Conservation (phyloP, 2,888 invertebrate genomes). For the Dioctria rufipes region DNA sequence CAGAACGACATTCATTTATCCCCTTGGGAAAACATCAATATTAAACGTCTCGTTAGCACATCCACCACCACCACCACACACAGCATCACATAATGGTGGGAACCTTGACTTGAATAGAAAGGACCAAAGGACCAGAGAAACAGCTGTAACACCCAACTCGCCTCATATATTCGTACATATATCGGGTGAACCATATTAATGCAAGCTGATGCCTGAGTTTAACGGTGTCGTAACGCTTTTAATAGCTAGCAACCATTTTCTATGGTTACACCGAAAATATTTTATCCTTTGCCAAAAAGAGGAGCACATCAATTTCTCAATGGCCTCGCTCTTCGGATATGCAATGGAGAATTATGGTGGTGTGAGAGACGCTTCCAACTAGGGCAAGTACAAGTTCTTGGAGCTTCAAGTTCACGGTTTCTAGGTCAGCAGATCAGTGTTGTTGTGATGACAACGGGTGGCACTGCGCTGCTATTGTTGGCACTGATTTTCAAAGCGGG, state of each 20-base stretch:
- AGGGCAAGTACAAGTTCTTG: conserved; percentile 45
- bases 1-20: background rate
- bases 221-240: conserved; percentile 16
- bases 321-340: background rate
- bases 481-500: background rate
- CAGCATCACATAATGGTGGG: conserved; percentile 1
- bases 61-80: background rate
- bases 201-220: conserved; percentile 20
- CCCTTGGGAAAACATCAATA: too few relatives aligned
- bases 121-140: conserved; percentile 28
- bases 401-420: conserved; percentile 51
- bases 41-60: background rate
- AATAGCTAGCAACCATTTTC: background rate
- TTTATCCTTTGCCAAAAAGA: background rate
- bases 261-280: conserved; percentile 2
- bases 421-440: conserved; percentile 28
- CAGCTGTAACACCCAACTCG: conserved; percentile 18
- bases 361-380: conserved; percentile 5
- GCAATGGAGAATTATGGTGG: background rate
- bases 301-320: background rate
- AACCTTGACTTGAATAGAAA: conserved; percentile 29
- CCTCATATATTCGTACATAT: background rate
- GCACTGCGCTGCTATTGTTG: background rate
- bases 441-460: background rate
- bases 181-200: background rate